These are phyloP conservation scores for Oryzaephilus surinamensis DNA, from an alignment of 1,140 invertebrate genomes.

Conservation along the genomic window DNA sequence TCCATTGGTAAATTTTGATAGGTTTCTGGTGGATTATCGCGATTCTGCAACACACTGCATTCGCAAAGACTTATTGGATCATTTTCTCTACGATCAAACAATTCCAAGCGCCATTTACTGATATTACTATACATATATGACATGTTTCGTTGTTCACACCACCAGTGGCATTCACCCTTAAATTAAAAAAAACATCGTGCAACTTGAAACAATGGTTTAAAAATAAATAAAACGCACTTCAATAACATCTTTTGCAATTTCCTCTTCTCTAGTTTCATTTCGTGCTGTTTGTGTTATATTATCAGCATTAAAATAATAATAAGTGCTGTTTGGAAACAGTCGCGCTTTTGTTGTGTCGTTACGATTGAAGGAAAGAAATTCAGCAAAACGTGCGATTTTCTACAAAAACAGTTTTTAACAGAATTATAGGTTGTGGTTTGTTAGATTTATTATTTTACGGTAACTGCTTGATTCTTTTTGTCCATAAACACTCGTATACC, in stretches of 20 bases:
- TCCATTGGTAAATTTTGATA: conserved; percentile 22
- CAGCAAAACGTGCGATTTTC: conserved; percentile 28
- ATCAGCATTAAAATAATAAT: conserved; percentile 22
- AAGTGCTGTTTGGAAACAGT: conserved; percentile 4
- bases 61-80: conserved; percentile 16
- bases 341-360: conserved; percentile 14
- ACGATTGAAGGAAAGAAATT: conserved; percentile 26
- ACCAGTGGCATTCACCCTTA: conserved; percentile 26
- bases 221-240: too few species aligned
- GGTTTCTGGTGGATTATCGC: conserved; percentile 7
- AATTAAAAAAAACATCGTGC: conserved; percentile 7
- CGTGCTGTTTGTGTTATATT: conserved; percentile 16
- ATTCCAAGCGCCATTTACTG: conserved; percentile 7
- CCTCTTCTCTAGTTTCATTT: conserved; percentile 9
- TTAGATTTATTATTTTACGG: conserved; percentile 8
- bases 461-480: conserved; percentile 23
- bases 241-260: conserved; percentile 17
- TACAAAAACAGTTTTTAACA: conserved; percentile 8
- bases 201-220: neutral
- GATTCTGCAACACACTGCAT: conserved; percentile 11
- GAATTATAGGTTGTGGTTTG: conserved; percentile 1
- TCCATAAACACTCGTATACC: conserved; percentile 21
- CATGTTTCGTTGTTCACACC: conserved; percentile 17
- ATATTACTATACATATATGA: conserved; percentile 13
- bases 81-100: conserved; percentile 10